A percentile compares a stretch with the other conserved stretches of the same genome.
These are phyloP conservation scores for Aegotheles bennettii DNA, from an alignment of 2,113 vertebrate genomes.

Conservation along the genomic window DNA sequence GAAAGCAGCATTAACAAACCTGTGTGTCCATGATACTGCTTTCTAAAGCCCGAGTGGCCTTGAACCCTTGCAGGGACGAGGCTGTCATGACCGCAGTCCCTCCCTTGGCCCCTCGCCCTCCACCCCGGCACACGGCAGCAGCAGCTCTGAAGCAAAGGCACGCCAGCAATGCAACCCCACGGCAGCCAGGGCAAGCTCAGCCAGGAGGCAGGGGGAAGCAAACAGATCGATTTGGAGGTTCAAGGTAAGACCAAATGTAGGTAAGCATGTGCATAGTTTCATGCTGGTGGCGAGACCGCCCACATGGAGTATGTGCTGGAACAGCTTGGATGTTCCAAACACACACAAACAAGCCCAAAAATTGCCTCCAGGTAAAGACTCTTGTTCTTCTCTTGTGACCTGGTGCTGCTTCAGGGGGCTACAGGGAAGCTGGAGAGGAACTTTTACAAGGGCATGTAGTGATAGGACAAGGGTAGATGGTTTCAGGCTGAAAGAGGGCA, in stretches of 20 bases:
- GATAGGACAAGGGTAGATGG: too few species aligned
- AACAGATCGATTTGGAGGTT: not conserved
- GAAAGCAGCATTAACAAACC: not conserved
- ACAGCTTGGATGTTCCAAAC: not conserved
- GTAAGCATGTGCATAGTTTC: fast-evolving
- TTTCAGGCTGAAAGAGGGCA: too few species aligned
- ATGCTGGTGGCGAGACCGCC: not conserved
- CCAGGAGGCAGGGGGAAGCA: not conserved
- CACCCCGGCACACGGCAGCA: not conserved
- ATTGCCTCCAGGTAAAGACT: not conserved
- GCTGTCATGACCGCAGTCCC: not conserved
- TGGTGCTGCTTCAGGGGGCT: not conserved
- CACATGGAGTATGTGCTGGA: not conserved
- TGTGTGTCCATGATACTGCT: not conserved
- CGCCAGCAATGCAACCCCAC: fast-evolving
- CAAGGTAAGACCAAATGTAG: not conserved
- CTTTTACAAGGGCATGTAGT: too few species aligned
- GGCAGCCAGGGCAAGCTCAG: not conserved
- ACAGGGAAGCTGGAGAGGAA: too few species aligned
- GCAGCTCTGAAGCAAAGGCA: not conserved
- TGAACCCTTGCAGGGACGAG: not conserved
- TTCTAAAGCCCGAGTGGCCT: not conserved
- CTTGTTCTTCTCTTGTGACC: not conserved
- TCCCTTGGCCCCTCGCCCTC: fast-evolving
- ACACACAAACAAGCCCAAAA: not conserved